Percentiles rank a stretch among this genome's conserved stretches.
Conservation (phyloP, 2,113 vertebrate species). For the Sarotherodon lohbergeri region DNA sequence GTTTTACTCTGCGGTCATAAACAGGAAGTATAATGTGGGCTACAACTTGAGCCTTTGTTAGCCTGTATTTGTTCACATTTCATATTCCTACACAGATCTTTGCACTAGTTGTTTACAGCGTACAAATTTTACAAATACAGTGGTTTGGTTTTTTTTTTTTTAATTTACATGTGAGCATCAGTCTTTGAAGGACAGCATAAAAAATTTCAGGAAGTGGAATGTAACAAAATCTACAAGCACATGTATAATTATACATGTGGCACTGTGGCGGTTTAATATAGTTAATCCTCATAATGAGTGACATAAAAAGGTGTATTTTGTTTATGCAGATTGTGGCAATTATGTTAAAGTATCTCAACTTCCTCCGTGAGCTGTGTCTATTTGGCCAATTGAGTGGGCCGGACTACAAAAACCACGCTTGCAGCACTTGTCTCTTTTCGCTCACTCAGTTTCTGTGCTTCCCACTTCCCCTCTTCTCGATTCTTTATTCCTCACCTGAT, state of each 20-base stretch:
- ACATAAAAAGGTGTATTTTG: not conserved
- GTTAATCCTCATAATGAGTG: not conserved
- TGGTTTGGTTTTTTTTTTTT: rapidly evolving
- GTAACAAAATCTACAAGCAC: not conserved
- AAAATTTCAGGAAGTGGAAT: not conserved
- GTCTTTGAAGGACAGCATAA: not conserved
- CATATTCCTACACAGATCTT: not conserved
- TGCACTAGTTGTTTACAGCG: not conserved
- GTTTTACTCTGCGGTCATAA: not conserved
- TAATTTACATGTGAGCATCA: not conserved
- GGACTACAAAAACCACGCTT: not conserved
- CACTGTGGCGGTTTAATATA: not conserved
- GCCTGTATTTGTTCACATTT: not conserved
- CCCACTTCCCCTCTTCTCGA: not conserved
- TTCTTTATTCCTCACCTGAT: slow-evolving; percentile 75
- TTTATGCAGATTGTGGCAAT: not conserved
- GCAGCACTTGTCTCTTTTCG: not conserved
- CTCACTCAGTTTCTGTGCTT: not conserved
- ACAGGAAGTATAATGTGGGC: not conserved
- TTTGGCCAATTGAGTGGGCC: not conserved
- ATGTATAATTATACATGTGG: not conserved
- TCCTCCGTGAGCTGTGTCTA: not conserved
- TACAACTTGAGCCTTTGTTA: not conserved
- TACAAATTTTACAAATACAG: not conserved
- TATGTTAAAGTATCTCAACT: not conserved